A percentile compares a stretch with the other conserved stretches of the same genome.
Conservation (phyloP, 2,797 vertebrate species). For the Astyanax mexicanus region DNA sequence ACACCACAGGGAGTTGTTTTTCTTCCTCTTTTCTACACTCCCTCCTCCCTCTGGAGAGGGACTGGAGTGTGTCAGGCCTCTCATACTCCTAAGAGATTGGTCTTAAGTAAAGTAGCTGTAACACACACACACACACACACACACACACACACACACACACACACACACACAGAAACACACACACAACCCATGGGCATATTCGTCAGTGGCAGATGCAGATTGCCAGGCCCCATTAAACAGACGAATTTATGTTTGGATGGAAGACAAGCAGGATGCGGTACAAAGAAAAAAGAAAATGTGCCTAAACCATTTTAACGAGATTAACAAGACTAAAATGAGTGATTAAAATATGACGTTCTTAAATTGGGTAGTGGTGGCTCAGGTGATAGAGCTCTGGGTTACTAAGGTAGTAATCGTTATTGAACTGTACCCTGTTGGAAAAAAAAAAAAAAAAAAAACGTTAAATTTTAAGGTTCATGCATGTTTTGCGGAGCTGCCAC, state of each 20-base stretch:
- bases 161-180: conserved; percentile 41
- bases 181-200: conserved; percentile 62
- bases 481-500: too few relatives aligned
- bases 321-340: too few relatives aligned
- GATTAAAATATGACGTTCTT: too few relatives aligned
- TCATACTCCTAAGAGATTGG: conserved; percentile 61
- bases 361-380: too few relatives aligned
- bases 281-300: conserved; percentile 30
- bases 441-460: too few relatives aligned
- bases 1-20: conserved; percentile 46
- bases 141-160: conserved; percentile 40
- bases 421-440: too few relatives aligned
- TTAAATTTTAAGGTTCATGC: too few relatives aligned
- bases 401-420: too few relatives aligned
- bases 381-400: too few relatives aligned
- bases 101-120: conserved; percentile 60
- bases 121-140: conserved; percentile 26
- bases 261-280: conserved; percentile 37
- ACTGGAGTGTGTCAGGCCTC: conserved; percentile 58
- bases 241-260: conserved; percentile 73
- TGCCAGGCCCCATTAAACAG: conserved; percentile 85
- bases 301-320: not conserved
- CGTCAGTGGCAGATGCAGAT: conserved; percentile 77
- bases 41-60: conserved; percentile 49
- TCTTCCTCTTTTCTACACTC: conserved; percentile 26